phyloP scores from a whole-genome alignment of 2,888 invertebrate species.

The Drosophila mercatorum region DNA sequence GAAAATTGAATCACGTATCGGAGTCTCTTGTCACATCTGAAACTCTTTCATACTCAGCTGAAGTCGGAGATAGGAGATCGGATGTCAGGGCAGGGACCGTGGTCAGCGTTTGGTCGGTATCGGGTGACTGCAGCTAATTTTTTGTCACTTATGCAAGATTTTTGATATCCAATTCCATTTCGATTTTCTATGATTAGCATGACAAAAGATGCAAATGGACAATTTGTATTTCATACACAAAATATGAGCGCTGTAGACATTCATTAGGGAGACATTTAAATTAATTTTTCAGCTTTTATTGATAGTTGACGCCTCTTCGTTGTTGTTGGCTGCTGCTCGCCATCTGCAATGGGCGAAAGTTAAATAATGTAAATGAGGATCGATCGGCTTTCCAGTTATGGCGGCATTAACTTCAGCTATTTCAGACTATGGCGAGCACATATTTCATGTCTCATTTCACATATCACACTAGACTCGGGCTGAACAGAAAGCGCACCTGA shows the following conservation, averaged over 20 bases:
- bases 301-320: constrained; percentile 21
- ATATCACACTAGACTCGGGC: constrained; percentile 19
- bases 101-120: neutral
- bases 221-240: constrained; percentile 26
- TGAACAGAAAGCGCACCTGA: constrained; percentile 7
- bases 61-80: neutral
- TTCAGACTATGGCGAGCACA: constrained; percentile 27
- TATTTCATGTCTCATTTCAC: constrained; percentile 4
- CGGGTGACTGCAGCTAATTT: constrained; percentile 62
- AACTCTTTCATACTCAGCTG: constrained; percentile 9
- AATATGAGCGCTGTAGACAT: constrained; percentile 65
- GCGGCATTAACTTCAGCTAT: neutral
- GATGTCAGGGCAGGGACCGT: neutral
- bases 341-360: constrained; percentile 28
- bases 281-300: constrained; percentile 69
- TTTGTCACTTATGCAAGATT: constrained; percentile 67
- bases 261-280: constrained; percentile 78
- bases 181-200: constrained; percentile 60
- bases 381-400: constrained; percentile 5
- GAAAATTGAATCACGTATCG: constrained; percentile 40
- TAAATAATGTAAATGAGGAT: constrained; percentile 8
- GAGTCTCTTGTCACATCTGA: constrained; percentile 23
- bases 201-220: constrained; percentile 43
- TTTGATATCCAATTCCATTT: constrained; percentile 16
- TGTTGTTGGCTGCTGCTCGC: neutral